Conservation (phyloP, 2,113 vertebrate genomes). For the Candoia aspera region DNA sequence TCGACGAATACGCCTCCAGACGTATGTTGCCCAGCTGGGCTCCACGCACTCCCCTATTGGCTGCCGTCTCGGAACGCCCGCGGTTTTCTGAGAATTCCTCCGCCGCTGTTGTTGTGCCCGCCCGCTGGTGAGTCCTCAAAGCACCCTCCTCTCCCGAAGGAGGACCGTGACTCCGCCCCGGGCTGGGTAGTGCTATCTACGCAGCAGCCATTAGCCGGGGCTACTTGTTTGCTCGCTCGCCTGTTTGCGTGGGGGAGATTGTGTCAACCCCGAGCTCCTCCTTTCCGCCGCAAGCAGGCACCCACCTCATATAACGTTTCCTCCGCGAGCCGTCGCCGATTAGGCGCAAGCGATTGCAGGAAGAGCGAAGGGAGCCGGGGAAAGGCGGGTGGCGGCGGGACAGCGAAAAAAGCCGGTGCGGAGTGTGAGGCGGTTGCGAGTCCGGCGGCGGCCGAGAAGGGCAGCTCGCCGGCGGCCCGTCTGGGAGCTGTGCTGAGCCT, state of each 20-base stretch:
- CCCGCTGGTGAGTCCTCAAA: not conserved
- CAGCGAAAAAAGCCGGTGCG: too few species aligned
- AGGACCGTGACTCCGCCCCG: not conserved
- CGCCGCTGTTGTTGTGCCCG: too few species aligned
- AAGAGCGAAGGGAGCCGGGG: not conserved
- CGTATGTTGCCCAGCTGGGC: not conserved
- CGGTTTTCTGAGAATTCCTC: not conserved
- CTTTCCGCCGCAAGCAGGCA: not conserved
- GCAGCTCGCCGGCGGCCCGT: too few species aligned
- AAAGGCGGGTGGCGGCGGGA: not conserved
- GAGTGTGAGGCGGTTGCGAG: not conserved
- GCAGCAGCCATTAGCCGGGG: not conserved
- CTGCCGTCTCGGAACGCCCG: not conserved
- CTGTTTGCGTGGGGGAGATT: not conserved
- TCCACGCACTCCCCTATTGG: not conserved
- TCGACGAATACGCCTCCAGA: not conserved
- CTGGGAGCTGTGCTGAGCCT: not conserved
- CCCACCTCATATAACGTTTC: not conserved
- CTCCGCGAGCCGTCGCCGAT: not conserved
- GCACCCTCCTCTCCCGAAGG: not conserved
- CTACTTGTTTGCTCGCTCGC: not conserved
- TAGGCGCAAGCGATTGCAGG: not conserved
- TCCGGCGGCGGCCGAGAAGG: too few species aligned
- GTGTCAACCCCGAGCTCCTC: not conserved
- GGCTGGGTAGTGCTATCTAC: not conserved